phyloP scores from a whole-genome alignment of 2,888 invertebrate genomes.

The Aspidiotus rigidus region DNA sequence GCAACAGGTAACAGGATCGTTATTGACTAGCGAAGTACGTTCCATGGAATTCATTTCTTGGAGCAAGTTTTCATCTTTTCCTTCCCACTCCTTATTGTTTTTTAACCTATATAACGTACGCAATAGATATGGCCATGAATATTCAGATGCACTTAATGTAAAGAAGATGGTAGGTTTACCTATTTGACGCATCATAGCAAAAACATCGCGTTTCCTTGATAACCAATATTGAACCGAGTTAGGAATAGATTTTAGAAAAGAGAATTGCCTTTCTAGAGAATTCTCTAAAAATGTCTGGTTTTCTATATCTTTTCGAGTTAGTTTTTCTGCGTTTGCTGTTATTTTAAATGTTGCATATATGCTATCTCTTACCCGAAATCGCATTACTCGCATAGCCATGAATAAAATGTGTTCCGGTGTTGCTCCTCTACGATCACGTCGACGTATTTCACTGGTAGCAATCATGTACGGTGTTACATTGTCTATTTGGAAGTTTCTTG shows the following conservation, averaged over 20 bases:
- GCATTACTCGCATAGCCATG: no score
- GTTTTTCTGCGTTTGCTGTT: no score
- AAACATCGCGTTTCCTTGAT: constrained; percentile 32
- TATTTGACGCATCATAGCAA: constrained; percentile 35
- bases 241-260: constrained; percentile 32
- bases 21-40: not conserved
- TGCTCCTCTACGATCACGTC: no score
- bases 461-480: no score
- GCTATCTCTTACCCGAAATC: no score
- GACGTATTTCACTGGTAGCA: no score
- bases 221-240: constrained; percentile 35
- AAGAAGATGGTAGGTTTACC: constrained; percentile 35
- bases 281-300: no score
- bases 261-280: no score
- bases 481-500: no score
- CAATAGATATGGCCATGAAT: constrained; percentile 32
- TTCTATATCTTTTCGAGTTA: no score
- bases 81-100: constrained; percentile 29
- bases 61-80: constrained; percentile 37
- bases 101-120: constrained; percentile 34
- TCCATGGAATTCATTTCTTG: not conserved
- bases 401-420: no score
- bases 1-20: constrained; percentile 15
- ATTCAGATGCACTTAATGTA: constrained; percentile 35
- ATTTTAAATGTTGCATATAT: no score